Conservation (phyloP, 2,797 vertebrate species). For the Tokudaia muenninki region DNA sequence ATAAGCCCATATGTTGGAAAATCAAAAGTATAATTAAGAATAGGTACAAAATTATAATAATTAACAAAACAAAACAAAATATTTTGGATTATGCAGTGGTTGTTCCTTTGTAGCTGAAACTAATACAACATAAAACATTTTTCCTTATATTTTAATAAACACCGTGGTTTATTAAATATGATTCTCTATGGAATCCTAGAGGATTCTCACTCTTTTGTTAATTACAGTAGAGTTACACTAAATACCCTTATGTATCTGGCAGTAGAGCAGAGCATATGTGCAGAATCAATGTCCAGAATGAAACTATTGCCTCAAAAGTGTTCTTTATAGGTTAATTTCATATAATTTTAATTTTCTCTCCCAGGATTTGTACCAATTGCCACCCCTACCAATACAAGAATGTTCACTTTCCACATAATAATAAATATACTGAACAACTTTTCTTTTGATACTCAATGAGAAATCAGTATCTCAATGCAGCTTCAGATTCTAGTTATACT, state of each 20-base stretch:
- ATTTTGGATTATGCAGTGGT: not conserved
- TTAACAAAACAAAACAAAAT: not conserved
- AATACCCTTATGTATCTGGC: not conserved
- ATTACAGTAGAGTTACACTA: not conserved
- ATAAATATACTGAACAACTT: not conserved
- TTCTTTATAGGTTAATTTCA: not conserved
- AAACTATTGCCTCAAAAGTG: not conserved
- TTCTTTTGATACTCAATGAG: not conserved
- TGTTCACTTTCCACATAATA: not conserved
- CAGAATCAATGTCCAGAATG: not conserved
- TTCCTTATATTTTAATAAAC: not conserved
- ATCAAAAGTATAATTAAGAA: not conserved
- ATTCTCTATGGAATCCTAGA: rapidly evolving
- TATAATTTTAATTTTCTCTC: not conserved
- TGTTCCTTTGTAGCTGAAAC: not conserved
- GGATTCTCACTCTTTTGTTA: not conserved
- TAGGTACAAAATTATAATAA: not conserved
- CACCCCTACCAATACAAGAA: not conserved
- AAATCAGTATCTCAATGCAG: not conserved
- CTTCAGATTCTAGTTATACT: not conserved
- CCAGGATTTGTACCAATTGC: not conserved
- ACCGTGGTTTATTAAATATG: not conserved
- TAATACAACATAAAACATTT: not conserved
- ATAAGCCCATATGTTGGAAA: not conserved
- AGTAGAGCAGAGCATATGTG: not conserved